Percentiles rank a stretch among this genome's conserved stretches.
Conservation (phyloP, 2,113 vertebrate species). For the Centropristis striata region DNA sequence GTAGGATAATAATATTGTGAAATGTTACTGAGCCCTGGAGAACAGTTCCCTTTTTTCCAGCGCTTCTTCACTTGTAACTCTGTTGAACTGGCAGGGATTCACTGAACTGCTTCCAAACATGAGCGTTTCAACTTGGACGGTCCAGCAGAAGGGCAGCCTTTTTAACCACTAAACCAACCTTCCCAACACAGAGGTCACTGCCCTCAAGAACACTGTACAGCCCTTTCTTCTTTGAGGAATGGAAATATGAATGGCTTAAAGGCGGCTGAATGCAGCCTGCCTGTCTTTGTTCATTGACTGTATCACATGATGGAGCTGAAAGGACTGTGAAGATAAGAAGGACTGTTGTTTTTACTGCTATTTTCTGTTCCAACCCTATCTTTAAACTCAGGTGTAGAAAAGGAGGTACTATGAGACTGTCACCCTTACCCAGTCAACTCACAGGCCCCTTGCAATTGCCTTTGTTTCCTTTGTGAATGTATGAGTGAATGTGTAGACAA, state of each 20-base stretch:
- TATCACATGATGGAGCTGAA: slow-evolving; percentile 8
- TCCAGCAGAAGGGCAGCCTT: not conserved
- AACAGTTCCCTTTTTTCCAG: slow-evolving; percentile 3
- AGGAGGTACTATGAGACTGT: slow-evolving; percentile 74
- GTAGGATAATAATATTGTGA: slow-evolving; percentile 38
- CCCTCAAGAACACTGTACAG: slow-evolving; percentile 67
- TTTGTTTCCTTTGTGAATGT: slow-evolving; percentile 82
- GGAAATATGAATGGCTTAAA: slow-evolving; percentile 13
- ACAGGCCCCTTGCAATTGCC: slow-evolving; percentile 68
- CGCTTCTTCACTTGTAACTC: not conserved
- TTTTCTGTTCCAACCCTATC: slow-evolving; percentile 67
- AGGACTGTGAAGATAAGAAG: slow-evolving; percentile 26
- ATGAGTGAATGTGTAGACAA: slow-evolving; percentile 72
- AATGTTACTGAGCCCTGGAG: slow-evolving; percentile 42
- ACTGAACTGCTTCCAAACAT: not conserved
- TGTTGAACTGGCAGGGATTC: slow-evolving; percentile 13
- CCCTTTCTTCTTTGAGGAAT: slow-evolving; percentile 18
- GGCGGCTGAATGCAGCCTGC: slow-evolving; percentile 8
- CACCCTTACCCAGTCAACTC: slow-evolving; percentile 52
- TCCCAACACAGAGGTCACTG: slow-evolving; percentile 18
- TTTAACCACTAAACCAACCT: slow-evolving; percentile 58
- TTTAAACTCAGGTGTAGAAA: slow-evolving; percentile 83
- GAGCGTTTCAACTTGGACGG: slow-evolving; percentile 13
- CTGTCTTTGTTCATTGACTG: not conserved
- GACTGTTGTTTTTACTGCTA: slow-evolving; percentile 26